These are phyloP conservation scores for Phragmatobia fuliginosa DNA, from an alignment of 2,888 invertebrate species.

Conservation along the genomic window DNA sequence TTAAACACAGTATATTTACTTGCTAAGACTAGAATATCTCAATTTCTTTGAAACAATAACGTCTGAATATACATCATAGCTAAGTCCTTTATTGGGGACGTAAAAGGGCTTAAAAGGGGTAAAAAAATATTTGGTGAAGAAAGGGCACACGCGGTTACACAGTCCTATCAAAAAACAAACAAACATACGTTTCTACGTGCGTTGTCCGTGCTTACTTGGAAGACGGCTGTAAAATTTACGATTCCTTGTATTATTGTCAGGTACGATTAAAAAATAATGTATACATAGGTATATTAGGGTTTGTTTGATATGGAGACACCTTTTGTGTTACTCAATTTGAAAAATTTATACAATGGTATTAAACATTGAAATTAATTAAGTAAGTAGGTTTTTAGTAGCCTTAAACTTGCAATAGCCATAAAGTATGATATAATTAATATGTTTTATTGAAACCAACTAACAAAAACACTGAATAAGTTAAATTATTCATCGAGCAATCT, in stretches of 20 bases:
- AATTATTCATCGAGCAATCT: no score
- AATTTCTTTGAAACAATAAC: constrained; percentile 81
- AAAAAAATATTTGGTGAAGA: constrained; percentile 70
- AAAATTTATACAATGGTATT: not conserved
- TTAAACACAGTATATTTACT: constrained; percentile 41
- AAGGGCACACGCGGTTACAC: constrained; percentile 80
- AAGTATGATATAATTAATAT: not conserved
- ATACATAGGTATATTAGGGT: constrained; percentile 36
- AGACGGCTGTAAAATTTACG: constrained; percentile 82
- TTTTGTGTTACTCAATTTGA: constrained; percentile 13
- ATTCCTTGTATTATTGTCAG: constrained; percentile 78
- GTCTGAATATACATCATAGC: constrained; percentile 58
- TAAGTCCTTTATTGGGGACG: constrained; percentile 80
- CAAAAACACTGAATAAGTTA: no score
- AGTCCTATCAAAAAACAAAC: constrained; percentile 85
- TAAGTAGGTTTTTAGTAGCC: not conserved
- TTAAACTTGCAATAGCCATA: no score
- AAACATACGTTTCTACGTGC: constrained; percentile 80
- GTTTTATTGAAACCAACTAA: not conserved
- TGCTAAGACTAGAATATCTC: constrained; percentile 63
- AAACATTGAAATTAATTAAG: not conserved
- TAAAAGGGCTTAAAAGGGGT: constrained; percentile 63
- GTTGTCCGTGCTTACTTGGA: constrained; percentile 77
- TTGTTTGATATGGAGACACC: constrained; percentile 12
- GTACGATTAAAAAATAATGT: constrained; percentile 44